A percentile compares a stretch with the other conserved stretches of the same genome.
Evolutionary conservation across 1,140 invertebrate species (phyloP).

Genomic region (Bombus waltoni): DNA sequence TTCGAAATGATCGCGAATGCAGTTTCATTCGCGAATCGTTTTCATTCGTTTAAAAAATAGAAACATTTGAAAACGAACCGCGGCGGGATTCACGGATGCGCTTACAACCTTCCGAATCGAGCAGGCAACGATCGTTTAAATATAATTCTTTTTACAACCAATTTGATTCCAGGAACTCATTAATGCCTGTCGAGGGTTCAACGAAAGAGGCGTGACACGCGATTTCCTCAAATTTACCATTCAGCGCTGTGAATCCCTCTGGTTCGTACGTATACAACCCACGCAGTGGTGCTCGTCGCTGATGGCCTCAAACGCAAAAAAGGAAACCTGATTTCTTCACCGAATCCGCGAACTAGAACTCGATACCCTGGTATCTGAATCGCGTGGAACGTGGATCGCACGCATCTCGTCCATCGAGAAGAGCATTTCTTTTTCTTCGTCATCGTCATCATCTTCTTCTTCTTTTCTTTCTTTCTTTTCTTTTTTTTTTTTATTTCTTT

Average conservation of each 20-base stretch:
- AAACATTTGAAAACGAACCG: not conserved
- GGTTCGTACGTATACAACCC: slow-evolving; percentile 18
- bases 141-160: slow-evolving; percentile 9
- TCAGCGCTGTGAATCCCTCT: slow-evolving; percentile 18
- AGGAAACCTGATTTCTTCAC: slow-evolving; percentile 26
- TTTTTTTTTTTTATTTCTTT: slow-evolving; percentile 27
- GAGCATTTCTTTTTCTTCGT: slow-evolving; percentile 6
- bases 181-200: slow-evolving; percentile 29
- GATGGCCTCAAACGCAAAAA: slow-evolving; percentile 34
- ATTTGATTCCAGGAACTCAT: slow-evolving; percentile 44
- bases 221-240: slow-evolving; percentile 30
- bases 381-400: slow-evolving; percentile 51
- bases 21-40: not conserved
- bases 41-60: slow-evolving; percentile 19
- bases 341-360: slow-evolving; percentile 37
- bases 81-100: slow-evolving; percentile 6
- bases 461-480: not conserved
- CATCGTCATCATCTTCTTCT: not conserved
- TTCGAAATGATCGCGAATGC: slow-evolving; percentile 16
- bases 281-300: slow-evolving; percentile 15
- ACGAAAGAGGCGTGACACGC: slow-evolving; percentile 26
- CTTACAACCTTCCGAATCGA: not conserved
- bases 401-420: slow-evolving; percentile 40
- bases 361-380: slow-evolving; percentile 45
- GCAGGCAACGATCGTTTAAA: slow-evolving; percentile 12